Evolutionary conservation across 2,888 invertebrate species (phyloP).

Genomic region (Synergus umbraculus): DNA sequence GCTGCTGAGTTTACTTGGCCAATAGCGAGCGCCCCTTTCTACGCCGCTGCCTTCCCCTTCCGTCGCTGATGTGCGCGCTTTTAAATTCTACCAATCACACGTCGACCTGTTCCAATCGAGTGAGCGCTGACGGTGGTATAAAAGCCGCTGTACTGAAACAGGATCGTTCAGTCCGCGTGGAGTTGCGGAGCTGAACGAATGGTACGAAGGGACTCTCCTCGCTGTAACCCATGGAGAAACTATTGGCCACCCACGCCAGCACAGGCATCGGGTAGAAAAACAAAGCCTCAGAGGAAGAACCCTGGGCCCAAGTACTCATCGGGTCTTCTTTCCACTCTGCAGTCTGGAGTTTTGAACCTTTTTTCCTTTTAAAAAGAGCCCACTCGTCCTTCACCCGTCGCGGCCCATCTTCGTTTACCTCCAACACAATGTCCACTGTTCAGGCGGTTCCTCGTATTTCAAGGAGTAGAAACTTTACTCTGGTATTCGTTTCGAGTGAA

Average conservation of each 20-base stretch:
- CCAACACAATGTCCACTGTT: constrained; percentile 7
- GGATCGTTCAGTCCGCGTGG: constrained; percentile 68
- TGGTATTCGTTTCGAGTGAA: background rate
- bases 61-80: background rate
- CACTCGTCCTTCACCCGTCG: constrained; percentile 16
- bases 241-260: constrained; percentile 76
- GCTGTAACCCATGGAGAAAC: constrained; percentile 71
- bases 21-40: background rate
- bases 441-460: background rate
- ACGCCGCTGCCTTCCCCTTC: background rate
- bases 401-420: constrained; percentile 28
- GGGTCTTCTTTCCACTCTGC: constrained; percentile 59
- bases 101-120: constrained; percentile 62
- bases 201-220: constrained; percentile 60
- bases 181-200: constrained; percentile 52
- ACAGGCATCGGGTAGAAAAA: constrained; percentile 54
- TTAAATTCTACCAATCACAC: constrained; percentile 58
- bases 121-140: constrained; percentile 1
- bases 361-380: constrained; percentile 25
- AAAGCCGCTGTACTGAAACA: constrained; percentile 45
- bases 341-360: background rate
- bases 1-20: constrained; percentile 43
- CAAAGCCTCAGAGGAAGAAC: constrained; percentile 57
- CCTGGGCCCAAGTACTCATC: constrained; percentile 68
- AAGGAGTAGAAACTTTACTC: constrained; percentile 9